Conservation (phyloP, 2,888 invertebrate species). For the Sisyra terminalis region DNA sequence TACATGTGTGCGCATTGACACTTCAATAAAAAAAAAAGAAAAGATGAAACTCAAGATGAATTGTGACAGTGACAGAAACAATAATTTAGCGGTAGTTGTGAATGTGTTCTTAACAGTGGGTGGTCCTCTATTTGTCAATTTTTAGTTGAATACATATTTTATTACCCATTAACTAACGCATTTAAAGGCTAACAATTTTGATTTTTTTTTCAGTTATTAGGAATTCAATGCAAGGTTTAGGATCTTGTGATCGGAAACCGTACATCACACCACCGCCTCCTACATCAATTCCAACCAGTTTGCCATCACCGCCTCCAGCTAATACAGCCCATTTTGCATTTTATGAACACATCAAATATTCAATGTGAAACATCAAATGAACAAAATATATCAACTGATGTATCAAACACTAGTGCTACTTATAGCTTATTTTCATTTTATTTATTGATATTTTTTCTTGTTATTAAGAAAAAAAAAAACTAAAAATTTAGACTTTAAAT, state of each 20-base stretch:
- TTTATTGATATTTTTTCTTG: neutral
- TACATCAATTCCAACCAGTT: constrained; percentile 21
- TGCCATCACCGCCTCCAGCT: constrained; percentile 33
- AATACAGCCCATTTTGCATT: constrained; percentile 22
- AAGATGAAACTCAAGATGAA: too few species aligned
- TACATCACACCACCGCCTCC: constrained; percentile 30
- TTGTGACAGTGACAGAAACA: too few species aligned
- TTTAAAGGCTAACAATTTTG: too few species aligned
- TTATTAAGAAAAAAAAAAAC: neutral
- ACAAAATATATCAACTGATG: neutral
- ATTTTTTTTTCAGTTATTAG: constrained; percentile 22
- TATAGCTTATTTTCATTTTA: neutral
- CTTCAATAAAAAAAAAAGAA: too few species aligned
- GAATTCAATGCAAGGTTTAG: constrained; percentile 20
- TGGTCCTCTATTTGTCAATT: too few species aligned
- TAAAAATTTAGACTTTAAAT: too few species aligned
- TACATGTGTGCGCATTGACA: too few species aligned
- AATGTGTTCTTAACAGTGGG: too few species aligned
- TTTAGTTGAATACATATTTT: too few species aligned
- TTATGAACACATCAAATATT: constrained; percentile 21
- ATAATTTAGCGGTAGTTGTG: too few species aligned
- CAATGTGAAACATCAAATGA: constrained; percentile 13
- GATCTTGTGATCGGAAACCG: constrained; percentile 41
- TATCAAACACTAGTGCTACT: neutral
- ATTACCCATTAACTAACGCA: too few species aligned